These are phyloP conservation scores for Caenorhabditis drosophilae DNA, from an alignment of 2,888 invertebrate genomes.

Conservation along the genomic window DNA sequence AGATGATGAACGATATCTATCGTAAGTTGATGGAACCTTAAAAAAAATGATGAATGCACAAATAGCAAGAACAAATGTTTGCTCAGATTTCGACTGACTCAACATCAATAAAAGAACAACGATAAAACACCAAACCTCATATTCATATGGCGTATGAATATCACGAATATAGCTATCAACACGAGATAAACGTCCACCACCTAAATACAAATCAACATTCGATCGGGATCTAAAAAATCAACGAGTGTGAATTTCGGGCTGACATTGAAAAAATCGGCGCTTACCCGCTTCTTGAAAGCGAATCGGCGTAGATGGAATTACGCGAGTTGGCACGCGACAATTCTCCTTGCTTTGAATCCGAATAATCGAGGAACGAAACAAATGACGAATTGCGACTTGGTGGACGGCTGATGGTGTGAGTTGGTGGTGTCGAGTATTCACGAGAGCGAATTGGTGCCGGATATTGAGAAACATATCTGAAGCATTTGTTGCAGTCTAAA, in stretches of 20 bases:
- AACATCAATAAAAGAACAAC: no score
- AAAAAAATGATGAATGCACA: constrained; percentile 2
- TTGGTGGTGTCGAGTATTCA: constrained; percentile 67
- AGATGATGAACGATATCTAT: constrained; percentile 61
- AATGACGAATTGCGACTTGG: constrained; percentile 64
- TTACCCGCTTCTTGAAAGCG: constrained; percentile 63
- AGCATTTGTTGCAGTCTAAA: not conserved
- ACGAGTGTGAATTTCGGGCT: not conserved
- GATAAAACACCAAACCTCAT: constrained; percentile 34
- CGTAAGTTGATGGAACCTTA: constrained; percentile 65
- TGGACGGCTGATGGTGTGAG: constrained; percentile 55
- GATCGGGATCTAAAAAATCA: constrained; percentile 62
- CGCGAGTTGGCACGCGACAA: constrained; percentile 62
- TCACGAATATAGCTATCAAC: constrained; percentile 67
- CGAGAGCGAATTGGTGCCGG: constrained; percentile 65
- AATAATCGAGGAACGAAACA: constrained; percentile 67
- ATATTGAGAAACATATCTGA: constrained; percentile 49
- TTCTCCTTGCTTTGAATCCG: constrained; percentile 64
- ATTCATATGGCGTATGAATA: constrained; percentile 63
- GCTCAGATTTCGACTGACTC: no score
- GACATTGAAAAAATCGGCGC: not conserved
- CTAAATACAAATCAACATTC: constrained; percentile 64
- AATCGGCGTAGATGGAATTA: constrained; percentile 59
- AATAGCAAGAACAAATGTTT: no score
- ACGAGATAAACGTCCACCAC: constrained; percentile 65